Evolutionary conservation across 2,888 invertebrate species (phyloP).

Genomic region (Tenthredo notha): DNA sequence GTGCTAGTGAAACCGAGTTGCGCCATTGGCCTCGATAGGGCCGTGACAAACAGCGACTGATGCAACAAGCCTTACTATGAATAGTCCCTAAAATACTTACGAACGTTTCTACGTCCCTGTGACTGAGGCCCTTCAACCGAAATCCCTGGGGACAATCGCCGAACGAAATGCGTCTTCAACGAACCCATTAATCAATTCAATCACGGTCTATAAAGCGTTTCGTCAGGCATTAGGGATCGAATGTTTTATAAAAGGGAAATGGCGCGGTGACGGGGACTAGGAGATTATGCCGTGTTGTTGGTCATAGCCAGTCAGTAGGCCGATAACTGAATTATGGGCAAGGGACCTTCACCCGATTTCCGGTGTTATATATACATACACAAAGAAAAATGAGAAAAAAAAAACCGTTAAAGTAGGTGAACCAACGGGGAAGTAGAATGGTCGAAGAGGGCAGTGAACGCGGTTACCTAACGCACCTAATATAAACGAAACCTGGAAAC

Average conservation of each 20-base stretch:
- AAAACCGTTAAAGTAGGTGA: constrained; percentile 47
- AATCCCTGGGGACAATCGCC: constrained; percentile 59
- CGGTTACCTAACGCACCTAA: constrained; percentile 41
- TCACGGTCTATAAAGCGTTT: not conserved
- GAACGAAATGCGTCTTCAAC: not conserved
- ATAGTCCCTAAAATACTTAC: constrained; percentile 67
- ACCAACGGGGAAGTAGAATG: constrained; percentile 49
- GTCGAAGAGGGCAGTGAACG: constrained; percentile 46
- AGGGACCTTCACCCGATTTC: constrained; percentile 51
- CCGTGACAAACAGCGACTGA: constrained; percentile 36
- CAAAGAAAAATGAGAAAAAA: constrained; percentile 5
- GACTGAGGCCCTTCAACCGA: constrained; percentile 68
- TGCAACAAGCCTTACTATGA: constrained; percentile 48
- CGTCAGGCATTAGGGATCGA: constrained; percentile 31
- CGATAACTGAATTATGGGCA: constrained; percentile 49
- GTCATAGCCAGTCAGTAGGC: constrained; percentile 26
- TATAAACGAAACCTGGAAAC: constrained; percentile 27
- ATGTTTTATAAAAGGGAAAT: constrained; percentile 60
- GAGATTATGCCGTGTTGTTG: constrained; percentile 59
- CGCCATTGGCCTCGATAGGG: constrained; percentile 54
- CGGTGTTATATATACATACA: constrained; percentile 7
- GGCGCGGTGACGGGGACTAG: constrained; percentile 65
- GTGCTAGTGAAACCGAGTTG: constrained; percentile 46
- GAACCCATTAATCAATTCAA: constrained; percentile 17
- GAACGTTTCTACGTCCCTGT: constrained; percentile 67